A percentile compares a stretch with the other conserved stretches of the same genome.
Evolutionary conservation across 2,797 vertebrate genomes (phyloP).

Genomic region (Takifugu ocellatus): DNA sequence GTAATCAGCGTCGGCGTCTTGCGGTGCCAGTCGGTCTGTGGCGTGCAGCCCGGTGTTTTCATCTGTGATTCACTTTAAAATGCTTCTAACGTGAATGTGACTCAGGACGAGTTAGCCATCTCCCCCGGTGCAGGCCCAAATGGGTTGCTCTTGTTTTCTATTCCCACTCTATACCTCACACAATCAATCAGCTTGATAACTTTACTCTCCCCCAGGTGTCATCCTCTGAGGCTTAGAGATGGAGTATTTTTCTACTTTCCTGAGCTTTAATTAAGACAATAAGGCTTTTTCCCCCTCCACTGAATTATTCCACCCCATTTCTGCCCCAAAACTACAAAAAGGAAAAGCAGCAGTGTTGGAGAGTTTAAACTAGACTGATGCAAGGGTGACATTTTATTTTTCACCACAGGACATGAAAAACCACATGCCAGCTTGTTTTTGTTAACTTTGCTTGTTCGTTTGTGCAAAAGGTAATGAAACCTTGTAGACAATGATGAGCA

Average conservation of each 20-base stretch:
- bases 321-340: slow-evolving; percentile 31
- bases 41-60: neutral
- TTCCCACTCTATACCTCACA: slow-evolving; percentile 41
- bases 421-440: slow-evolving; percentile 24
- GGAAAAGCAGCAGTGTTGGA: slow-evolving; percentile 22
- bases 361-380: slow-evolving; percentile 28
- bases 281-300: slow-evolving; percentile 58
- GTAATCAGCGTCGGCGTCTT: neutral
- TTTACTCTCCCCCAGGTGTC: slow-evolving; percentile 38
- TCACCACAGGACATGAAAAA: neutral
- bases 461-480: slow-evolving; percentile 17
- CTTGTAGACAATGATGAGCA: too few relatives aligned
- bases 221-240: slow-evolving; percentile 35
- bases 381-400: too few relatives aligned
- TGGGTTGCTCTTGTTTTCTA: slow-evolving; percentile 36
- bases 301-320: slow-evolving; percentile 52
- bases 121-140: slow-evolving; percentile 15
- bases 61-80: slow-evolving; percentile 1
- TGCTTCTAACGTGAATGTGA: slow-evolving; percentile 8
- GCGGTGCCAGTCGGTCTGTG: neutral
- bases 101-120: slow-evolving; percentile 11
- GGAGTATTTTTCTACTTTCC: slow-evolving; percentile 43
- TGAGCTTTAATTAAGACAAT: slow-evolving; percentile 69
- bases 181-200: slow-evolving; percentile 57
- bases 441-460: slow-evolving; percentile 4